Percentiles rank a stretch among this genome's conserved stretches.
phyloP scores from a whole-genome alignment of 2,113 vertebrate species.

The Trichomycterus rosablanca region DNA sequence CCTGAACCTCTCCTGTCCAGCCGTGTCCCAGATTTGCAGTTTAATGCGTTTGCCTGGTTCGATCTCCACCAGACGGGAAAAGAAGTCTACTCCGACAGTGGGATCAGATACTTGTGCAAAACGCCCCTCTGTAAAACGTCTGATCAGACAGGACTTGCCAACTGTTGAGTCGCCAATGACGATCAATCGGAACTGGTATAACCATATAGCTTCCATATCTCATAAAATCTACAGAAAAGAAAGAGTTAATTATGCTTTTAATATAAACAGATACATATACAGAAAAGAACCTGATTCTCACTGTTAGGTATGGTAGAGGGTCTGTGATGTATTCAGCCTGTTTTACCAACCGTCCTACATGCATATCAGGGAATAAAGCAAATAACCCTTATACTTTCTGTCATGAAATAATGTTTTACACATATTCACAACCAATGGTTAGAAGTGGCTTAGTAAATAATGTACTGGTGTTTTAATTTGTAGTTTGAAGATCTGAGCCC shows the following conservation, averaged over 20 bases:
- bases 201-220: slow-evolving; percentile 94
- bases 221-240: slow-evolving; percentile 42
- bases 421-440: too few species aligned
- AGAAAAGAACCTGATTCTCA: too few species aligned
- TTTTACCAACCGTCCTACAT: too few species aligned
- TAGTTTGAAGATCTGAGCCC: too few species aligned
- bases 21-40: slow-evolving; percentile 88
- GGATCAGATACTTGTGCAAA: slow-evolving; percentile 94
- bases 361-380: too few species aligned
- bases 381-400: too few species aligned
- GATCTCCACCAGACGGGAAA: slow-evolving; percentile 91
- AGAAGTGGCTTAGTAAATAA: too few species aligned
- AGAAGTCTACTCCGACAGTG: slow-evolving; percentile 93
- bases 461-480: too few species aligned
- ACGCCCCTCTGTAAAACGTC: slow-evolving; percentile 89
- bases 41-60: slow-evolving; percentile 92
- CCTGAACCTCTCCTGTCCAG: slow-evolving; percentile 87
- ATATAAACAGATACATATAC: too few species aligned
- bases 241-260: neutral
- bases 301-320: too few species aligned
- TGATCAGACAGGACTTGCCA: slow-evolving; percentile 91
- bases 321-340: too few species aligned
- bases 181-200: slow-evolving; percentile 94
- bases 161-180: slow-evolving; percentile 95
- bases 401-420: too few species aligned